phyloP scores from a whole-genome alignment of 2,888 invertebrate species.

The Lysandra bellargus region DNA sequence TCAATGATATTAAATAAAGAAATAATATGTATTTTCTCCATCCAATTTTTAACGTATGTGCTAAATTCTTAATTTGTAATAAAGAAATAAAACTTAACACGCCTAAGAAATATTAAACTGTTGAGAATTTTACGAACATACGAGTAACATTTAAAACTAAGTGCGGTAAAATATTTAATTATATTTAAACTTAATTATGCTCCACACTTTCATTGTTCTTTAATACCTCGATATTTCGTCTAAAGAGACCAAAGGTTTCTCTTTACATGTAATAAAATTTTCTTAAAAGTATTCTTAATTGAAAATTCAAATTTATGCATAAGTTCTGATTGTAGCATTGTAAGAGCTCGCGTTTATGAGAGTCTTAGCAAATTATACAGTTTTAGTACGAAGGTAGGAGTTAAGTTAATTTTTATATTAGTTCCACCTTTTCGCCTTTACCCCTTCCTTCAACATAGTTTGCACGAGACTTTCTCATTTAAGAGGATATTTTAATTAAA shows the following conservation, averaged over 20 bases:
- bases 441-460: slow-evolving; percentile 24
- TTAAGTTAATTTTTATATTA: slow-evolving; percentile 45
- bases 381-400: slow-evolving; percentile 64
- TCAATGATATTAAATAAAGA: background rate
- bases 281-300: slow-evolving; percentile 78
- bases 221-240: slow-evolving; percentile 68
- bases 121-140: background rate
- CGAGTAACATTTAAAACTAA: background rate
- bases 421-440: slow-evolving; percentile 32
- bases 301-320: slow-evolving; percentile 81
- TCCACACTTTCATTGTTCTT: slow-evolving; percentile 51
- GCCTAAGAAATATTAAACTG: background rate
- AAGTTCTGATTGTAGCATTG: slow-evolving; percentile 75
- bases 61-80: no score
- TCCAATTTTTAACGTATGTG: background rate
- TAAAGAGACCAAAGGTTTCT: slow-evolving; percentile 76
- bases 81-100: background rate
- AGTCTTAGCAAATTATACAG: slow-evolving; percentile 66
- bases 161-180: background rate
- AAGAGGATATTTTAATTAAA: slow-evolving; percentile 29
- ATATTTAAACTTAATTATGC: slow-evolving; percentile 35
- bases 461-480: slow-evolving; percentile 25
- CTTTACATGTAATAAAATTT: slow-evolving; percentile 79
- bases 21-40: background rate
- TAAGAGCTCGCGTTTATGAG: slow-evolving; percentile 60